Conservation (phyloP, 2,113 vertebrate species). For the Geothlypis trichas region DNA sequence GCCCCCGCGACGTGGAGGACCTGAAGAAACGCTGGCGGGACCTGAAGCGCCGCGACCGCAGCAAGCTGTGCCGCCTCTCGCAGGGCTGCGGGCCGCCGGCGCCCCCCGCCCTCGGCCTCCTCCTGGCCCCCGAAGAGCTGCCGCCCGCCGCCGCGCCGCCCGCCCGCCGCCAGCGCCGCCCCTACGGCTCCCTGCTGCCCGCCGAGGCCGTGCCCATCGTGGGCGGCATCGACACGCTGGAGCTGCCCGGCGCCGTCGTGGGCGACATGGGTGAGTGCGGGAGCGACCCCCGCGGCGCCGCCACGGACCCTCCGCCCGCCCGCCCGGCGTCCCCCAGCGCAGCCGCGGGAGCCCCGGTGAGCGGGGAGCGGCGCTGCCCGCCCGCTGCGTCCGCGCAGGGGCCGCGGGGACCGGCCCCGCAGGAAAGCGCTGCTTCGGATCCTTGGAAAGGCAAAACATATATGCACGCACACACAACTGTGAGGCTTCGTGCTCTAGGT, state of each 20-base stretch:
- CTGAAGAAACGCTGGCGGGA: conserved; percentile 69
- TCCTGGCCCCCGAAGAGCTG: not conserved
- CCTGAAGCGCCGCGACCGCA: conserved; percentile 64
- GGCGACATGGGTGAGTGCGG: conserved; percentile 37
- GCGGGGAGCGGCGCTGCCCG: not conserved
- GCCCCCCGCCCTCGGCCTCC: conserved; percentile 36
- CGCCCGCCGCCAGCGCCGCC: not conserved
- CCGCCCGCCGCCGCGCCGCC: not conserved
- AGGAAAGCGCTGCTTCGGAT: accelerated
- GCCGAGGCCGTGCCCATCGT: conserved; percentile 43
- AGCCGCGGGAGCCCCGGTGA: not conserved
- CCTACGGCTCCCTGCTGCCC: not conserved
- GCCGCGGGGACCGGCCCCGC: not conserved
- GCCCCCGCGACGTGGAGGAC: conserved; percentile 61
- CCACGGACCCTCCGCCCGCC: not conserved
- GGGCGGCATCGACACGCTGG: conserved; percentile 65
- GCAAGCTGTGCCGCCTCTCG: conserved; percentile 58
- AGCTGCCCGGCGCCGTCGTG: conserved; percentile 46
- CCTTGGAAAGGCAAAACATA: accelerated
- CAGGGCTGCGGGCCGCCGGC: conserved; percentile 30
- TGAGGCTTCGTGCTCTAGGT: not conserved
- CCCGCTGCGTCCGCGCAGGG: not conserved
- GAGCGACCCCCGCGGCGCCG: not conserved
- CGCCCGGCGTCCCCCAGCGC: not conserved
- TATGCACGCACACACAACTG: accelerated